Conservation (phyloP, 2,888 invertebrate species). For the Corythucha ciliata region DNA sequence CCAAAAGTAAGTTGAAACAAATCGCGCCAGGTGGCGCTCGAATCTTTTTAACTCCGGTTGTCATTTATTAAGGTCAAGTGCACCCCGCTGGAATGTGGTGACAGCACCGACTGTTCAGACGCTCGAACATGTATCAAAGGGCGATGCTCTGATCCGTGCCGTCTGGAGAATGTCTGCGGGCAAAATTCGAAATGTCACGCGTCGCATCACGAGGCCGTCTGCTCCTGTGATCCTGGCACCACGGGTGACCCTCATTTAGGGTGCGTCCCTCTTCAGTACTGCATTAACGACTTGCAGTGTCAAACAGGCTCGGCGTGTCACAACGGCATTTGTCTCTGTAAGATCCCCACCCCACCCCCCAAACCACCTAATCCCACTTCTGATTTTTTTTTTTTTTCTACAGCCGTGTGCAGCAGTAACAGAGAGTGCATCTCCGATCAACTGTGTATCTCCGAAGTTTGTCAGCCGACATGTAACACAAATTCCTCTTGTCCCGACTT, state of each 20-base stretch:
- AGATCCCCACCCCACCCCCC: slow-evolving; percentile 38
- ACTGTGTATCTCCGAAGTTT: slow-evolving; percentile 74
- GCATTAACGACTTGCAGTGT: slow-evolving; percentile 69
- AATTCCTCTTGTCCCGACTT: slow-evolving; percentile 76
- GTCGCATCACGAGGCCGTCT: slow-evolving; percentile 68
- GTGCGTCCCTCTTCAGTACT: slow-evolving; percentile 73
- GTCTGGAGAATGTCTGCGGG: slow-evolving; percentile 71
- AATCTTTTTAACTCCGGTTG: not conserved
- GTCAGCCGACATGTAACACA: slow-evolving; percentile 69
- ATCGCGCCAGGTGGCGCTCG: not conserved
- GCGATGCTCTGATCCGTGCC: slow-evolving; percentile 73
- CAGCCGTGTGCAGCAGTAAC: slow-evolving; percentile 65
- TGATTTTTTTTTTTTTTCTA: too few species aligned
- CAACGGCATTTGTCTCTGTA: slow-evolving; percentile 68
- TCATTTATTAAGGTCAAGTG: slow-evolving; percentile 48
- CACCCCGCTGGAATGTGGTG: slow-evolving; percentile 62
- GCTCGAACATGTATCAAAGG: slow-evolving; percentile 66
- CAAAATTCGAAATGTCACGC: slow-evolving; percentile 65
- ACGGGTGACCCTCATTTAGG: slow-evolving; percentile 81
- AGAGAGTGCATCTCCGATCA: slow-evolving; percentile 80
- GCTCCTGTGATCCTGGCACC: slow-evolving; percentile 72
- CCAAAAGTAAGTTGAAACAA: slow-evolving; percentile 45
- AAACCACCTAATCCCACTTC: too few species aligned
- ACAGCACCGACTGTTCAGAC: slow-evolving; percentile 63
- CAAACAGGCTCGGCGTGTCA: slow-evolving; percentile 74